Percentiles rank a stretch among this genome's conserved stretches.
phyloP scores from a whole-genome alignment of 1,140 invertebrate species.

The Acromyrmex heyeri region DNA sequence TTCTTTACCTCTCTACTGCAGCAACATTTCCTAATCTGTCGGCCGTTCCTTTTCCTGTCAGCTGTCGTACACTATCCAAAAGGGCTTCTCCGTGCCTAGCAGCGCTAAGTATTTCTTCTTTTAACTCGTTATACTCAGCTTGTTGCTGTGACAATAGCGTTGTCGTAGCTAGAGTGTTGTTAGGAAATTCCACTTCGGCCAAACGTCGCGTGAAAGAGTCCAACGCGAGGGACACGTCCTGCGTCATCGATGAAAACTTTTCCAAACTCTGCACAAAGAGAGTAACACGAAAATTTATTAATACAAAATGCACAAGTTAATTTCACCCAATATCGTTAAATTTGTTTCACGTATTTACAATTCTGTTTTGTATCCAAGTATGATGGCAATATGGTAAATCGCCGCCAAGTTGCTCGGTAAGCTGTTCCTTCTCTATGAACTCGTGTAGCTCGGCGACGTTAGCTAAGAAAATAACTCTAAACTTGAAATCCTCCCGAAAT shows the following conservation, averaged over 20 bases:
- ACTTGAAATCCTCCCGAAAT: constrained; percentile 97
- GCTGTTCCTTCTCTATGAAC: constrained; percentile 93
- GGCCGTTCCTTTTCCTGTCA: constrained; percentile 85
- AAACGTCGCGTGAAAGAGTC: constrained; percentile 95
- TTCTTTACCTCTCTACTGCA: constrained; percentile 93
- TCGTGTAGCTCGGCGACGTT: constrained; percentile 94
- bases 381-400: constrained; percentile 96
- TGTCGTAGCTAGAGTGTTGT: constrained; percentile 92
- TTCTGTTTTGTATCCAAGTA: constrained; percentile 98
- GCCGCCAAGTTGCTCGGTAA: constrained; percentile 96
- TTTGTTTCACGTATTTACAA: constrained; percentile 89
- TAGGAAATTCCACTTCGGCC: constrained; percentile 93
- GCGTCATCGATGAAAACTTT: constrained; percentile 96
- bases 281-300: constrained; percentile 37
- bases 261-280: constrained; percentile 93
- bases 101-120: constrained; percentile 93
- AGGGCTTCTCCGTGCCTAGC: constrained; percentile 94
- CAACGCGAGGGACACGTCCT: constrained; percentile 94
- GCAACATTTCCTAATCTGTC: constrained; percentile 95
- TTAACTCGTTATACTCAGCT: constrained; percentile 89
- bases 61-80: constrained; percentile 89
- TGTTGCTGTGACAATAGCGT: constrained; percentile 90
- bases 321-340: constrained; percentile 15
- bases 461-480: constrained; percentile 94
- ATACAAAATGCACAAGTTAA: constrained; percentile 51